Evolutionary conservation across 2,113 vertebrate species (phyloP), one percentile per base, ranked within the genome.

Genomic region (Lutjanus erythropterus): DNA sequence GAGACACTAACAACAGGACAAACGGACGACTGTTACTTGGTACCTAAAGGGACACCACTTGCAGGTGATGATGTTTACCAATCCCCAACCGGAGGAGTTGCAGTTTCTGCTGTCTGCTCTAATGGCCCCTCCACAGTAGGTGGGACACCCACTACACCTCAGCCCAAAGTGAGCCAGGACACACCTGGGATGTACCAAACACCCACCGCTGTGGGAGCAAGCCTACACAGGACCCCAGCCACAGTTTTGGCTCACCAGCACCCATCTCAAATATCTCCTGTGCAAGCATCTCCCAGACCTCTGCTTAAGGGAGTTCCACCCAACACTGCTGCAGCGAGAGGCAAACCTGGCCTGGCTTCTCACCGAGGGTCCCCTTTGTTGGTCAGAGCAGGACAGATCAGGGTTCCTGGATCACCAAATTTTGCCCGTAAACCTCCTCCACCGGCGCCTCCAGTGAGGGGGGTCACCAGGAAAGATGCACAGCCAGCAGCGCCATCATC

Each of bases 1-100:
- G 94, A 94, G 68, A 82, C 91, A 18, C 78, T 88, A 46, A 81
- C 80, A 14, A 37, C 71, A 1, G 90, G 78, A 31, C 65, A 83
- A 39, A 85, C 92, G 0, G 94, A 95, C 0, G 87, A 90, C 86
- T 95, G 94, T 85, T 95, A 95, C 79, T 73, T 95, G 82, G 93
- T 95, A 23, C 94, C 94, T 35, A 94, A 95, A 74, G 89, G 91
- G 10, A 89, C 92, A 2, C 92, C 89, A 0, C 78, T 92, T 11
- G 89, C 91, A 62, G 86, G 81, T 27, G 94, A 95, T 27, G 93
- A 95, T 61, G 92, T 95, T 85, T 96, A 95, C 88, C 95, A 95
- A 56, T 93, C 91, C n/a, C 95, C 95, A 9, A 90, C 87, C 0
- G 93, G 92, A 58, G 89, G 93, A 21, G 67, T 75, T 31, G 56